These are phyloP conservation scores for Caenorhabditis wallacei DNA, from an alignment of 2,888 invertebrate genomes.

Conservation along the genomic window DNA sequence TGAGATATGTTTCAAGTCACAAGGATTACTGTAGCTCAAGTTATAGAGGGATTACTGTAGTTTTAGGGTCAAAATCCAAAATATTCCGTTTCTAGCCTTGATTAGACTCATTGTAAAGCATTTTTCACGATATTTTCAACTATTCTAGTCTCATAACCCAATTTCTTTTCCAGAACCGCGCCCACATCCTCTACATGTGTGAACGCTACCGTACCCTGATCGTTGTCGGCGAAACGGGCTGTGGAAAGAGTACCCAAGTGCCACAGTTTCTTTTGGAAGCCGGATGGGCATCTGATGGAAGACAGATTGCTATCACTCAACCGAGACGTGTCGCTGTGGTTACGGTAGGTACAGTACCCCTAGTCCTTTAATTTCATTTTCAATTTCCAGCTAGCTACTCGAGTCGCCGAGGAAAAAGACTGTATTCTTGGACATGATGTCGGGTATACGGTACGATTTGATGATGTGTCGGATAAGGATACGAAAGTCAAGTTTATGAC, in stretches of 20 bases:
- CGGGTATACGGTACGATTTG: slow-evolving; percentile 91
- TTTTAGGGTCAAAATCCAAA: too few relatives aligned
- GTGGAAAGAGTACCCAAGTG: slow-evolving; percentile 96
- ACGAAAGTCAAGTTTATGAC: slow-evolving; percentile 91
- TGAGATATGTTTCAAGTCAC: too few relatives aligned
- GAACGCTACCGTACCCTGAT: slow-evolving; percentile 94
- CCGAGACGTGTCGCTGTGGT: slow-evolving; percentile 94
- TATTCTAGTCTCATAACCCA: background rate
- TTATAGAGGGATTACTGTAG: too few relatives aligned
- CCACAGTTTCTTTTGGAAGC: slow-evolving; percentile 92
- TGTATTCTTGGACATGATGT: slow-evolving; percentile 89
- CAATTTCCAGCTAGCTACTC: slow-evolving; percentile 87
- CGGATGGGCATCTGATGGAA: slow-evolving; percentile 90
- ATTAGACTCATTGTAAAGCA: background rate
- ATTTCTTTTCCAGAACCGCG: slow-evolving; percentile 86
- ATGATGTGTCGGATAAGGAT: slow-evolving; percentile 83
- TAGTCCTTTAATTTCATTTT: too few relatives aligned
- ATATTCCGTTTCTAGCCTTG: too few relatives aligned
- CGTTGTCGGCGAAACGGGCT: slow-evolving; percentile 92
- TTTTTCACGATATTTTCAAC: too few relatives aligned
- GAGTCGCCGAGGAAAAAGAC: slow-evolving; percentile 93
- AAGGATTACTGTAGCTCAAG: too few relatives aligned
- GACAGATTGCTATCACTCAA: slow-evolving; percentile 92
- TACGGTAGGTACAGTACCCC: slow-evolving; percentile 86
- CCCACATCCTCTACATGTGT: slow-evolving; percentile 92